Evolutionary conservation across 1,140 invertebrate species (phyloP).

Genomic region (Leptinotarsa undecemlineata): DNA sequence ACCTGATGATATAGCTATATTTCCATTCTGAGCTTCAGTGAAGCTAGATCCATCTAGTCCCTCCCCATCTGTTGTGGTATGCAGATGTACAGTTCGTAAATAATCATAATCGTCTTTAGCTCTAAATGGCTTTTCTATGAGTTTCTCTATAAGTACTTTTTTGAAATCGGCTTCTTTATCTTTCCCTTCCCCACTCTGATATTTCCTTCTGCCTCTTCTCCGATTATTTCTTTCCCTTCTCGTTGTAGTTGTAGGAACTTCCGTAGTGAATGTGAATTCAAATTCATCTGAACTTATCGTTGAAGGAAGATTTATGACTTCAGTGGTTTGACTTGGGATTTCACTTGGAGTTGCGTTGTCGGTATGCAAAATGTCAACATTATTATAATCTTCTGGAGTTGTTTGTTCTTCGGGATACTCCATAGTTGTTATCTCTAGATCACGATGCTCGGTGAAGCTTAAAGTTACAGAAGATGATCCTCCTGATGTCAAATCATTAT

Average conservation of each 20-base stretch:
- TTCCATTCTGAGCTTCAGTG: neutral
- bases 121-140: slow-evolving; percentile 9
- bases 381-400: neutral
- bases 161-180: slow-evolving; percentile 16
- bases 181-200: neutral
- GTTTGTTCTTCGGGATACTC: slow-evolving; percentile 5
- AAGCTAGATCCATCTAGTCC: neutral
- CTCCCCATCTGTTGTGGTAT: neutral
- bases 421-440: no score
- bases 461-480: neutral
- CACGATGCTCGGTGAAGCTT: no score
- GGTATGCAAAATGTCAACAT: neutral
- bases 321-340: neutral
- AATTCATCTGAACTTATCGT: neutral
- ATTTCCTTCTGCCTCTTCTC: slow-evolving; percentile 10
- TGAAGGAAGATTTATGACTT: neutral
- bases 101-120: slow-evolving; percentile 24
- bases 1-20: neutral
- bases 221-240: slow-evolving; percentile 14
- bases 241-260: slow-evolving; percentile 13
- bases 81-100: slow-evolving; percentile 15
- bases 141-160: neutral
- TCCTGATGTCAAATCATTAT: neutral
- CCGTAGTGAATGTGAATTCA: neutral
- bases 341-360: neutral